A percentile compares a stretch with the other conserved stretches of the same genome.
phyloP scores from a whole-genome alignment of 53 echinoderm and acorn worm genomes.

The Zoroaster sp. region DNA sequence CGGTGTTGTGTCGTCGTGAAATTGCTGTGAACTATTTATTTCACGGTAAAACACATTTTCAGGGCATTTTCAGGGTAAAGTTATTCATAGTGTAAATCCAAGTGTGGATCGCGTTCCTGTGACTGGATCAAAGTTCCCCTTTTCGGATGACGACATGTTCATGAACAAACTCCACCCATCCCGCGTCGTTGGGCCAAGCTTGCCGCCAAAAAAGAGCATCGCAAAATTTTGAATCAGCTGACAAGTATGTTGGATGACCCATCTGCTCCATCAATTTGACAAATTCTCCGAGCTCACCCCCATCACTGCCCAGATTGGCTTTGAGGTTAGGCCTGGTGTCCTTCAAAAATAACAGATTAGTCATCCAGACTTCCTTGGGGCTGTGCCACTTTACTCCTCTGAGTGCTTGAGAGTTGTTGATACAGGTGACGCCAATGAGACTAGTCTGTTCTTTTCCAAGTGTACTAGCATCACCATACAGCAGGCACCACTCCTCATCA shows the following conservation, averaged over 20 bases:
- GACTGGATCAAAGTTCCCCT: background rate
- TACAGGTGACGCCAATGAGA: slow-evolving; percentile 19
- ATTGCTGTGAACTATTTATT: too few species aligned
- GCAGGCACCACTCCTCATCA: slow-evolving; percentile 9
- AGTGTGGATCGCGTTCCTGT: slow-evolving; percentile 4
- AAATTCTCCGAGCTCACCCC: slow-evolving; percentile 11
- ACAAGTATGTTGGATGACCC: slow-evolving; percentile 36
- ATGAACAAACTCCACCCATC: slow-evolving; percentile 7
- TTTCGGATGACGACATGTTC: background rate
- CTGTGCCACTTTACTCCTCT: slow-evolving; percentile 20
- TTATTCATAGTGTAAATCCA: too few species aligned
- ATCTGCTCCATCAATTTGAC: background rate
- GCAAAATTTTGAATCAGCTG: slow-evolving; percentile 31
- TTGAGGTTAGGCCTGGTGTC: slow-evolving; percentile 26
- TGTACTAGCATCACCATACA: slow-evolving; percentile 32
- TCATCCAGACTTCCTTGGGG: slow-evolving; percentile 46
- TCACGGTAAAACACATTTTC: too few species aligned
- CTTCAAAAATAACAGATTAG: slow-evolving; percentile 25
- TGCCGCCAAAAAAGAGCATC: slow-evolving; percentile 36
- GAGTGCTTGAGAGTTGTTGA: slow-evolving; percentile 38
- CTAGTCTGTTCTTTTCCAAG: slow-evolving; percentile 9
- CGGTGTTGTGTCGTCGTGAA: too few species aligned
- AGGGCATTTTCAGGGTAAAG: too few species aligned
- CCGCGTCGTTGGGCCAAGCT: background rate
- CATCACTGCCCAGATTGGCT: too few species aligned